A percentile compares a stretch with the other conserved stretches of the same genome.
Evolutionary conservation across 2,888 invertebrate species (phyloP).

Genomic region (Nebria brevicollis): DNA sequence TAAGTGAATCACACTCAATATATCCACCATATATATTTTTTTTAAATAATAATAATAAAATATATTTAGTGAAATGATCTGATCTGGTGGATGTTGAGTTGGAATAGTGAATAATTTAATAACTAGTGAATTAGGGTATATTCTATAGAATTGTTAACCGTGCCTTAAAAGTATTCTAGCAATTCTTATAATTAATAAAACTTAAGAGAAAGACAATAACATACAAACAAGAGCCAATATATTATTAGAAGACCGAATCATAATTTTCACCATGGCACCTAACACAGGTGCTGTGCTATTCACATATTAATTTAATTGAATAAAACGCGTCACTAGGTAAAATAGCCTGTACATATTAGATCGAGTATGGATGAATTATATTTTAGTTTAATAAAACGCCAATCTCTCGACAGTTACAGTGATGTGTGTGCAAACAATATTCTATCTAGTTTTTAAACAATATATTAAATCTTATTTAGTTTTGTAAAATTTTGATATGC

Average conservation of each 20-base stretch:
- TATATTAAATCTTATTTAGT: slow-evolving; percentile 30
- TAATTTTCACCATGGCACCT: neutral
- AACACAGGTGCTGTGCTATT: too few species aligned
- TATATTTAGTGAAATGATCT: neutral
- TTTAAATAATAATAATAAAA: neutral
- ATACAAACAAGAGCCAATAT: neutral
- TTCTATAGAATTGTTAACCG: neutral
- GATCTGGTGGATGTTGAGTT: neutral
- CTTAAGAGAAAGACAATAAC: neutral
- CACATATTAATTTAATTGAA: neutral
- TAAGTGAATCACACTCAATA: slow-evolving; percentile 18
- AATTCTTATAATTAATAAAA: neutral
- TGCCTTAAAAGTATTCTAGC: neutral
- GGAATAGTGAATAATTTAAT: neutral
- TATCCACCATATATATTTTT: slow-evolving; percentile 1
- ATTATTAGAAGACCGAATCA: neutral
- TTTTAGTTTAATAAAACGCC: slow-evolving; percentile 28
- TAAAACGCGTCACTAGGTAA: slow-evolving; percentile 25
- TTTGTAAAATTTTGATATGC: slow-evolving; percentile 48
- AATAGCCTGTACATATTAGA: slow-evolving; percentile 46
- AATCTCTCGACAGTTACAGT: slow-evolving; percentile 25
- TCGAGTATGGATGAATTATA: slow-evolving; percentile 46
- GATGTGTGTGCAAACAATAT: slow-evolving; percentile 27
- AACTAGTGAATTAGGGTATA: slow-evolving; percentile 1
- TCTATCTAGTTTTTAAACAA: slow-evolving; percentile 20